Conservation (phyloP, 2,797 vertebrate species). For the Enteromius mattozi region DNA sequence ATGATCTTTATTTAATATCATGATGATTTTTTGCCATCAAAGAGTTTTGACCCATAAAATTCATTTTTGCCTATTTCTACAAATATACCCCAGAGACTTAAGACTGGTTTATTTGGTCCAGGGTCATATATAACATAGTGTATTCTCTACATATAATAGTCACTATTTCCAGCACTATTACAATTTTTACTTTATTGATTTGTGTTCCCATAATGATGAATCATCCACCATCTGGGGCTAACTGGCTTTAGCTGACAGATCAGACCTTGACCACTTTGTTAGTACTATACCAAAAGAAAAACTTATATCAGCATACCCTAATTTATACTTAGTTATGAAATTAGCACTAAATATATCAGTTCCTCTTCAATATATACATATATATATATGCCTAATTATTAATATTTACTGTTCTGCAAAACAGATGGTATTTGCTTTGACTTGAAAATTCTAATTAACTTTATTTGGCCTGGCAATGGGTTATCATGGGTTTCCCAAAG, state of each 20-base stretch:
- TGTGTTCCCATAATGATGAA: not conserved
- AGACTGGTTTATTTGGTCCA: not conserved
- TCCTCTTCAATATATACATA: not conserved
- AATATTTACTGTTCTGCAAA: slow-evolving; percentile 17
- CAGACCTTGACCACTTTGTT: not conserved
- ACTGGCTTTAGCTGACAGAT: not conserved
- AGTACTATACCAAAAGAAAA: not conserved
- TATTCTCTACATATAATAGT: not conserved
- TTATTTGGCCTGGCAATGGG: slow-evolving; percentile 20
- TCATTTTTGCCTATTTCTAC: no score
- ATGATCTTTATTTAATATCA: no score
- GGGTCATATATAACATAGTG: not conserved
- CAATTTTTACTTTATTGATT: not conserved
- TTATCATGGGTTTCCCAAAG: slow-evolving; percentile 36
- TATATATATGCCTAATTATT: slow-evolving; percentile 1
- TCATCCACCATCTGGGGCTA: not conserved
- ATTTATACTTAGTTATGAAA: slow-evolving; percentile 13
- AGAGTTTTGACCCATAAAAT: no score
- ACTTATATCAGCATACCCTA: not conserved
- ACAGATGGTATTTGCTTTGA: slow-evolving; percentile 49
- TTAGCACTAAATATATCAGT: not conserved
- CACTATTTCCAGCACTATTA: not conserved
- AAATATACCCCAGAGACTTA: no score
- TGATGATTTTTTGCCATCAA: no score
- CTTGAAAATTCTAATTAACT: slow-evolving; percentile 49